Evolutionary conservation across 2,888 invertebrate genomes (phyloP), one percentile per base, ranked within the genome.

Genomic region (Cactoblastis cactorum): DNA sequence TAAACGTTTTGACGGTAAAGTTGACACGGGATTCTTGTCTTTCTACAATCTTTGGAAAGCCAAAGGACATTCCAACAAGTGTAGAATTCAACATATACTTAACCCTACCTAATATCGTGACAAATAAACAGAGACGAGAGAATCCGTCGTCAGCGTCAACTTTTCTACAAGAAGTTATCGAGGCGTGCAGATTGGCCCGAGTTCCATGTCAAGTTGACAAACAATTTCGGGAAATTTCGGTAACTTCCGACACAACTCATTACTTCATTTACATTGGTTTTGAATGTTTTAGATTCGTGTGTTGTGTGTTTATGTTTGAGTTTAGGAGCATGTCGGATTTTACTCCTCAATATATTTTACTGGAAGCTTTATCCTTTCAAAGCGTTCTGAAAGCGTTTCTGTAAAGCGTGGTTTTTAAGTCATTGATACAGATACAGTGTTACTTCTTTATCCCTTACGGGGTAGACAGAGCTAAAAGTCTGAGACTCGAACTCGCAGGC

Each of bases 261-360:
- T 38, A 38, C 19, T 17, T 37, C 37, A 37, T 37, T 37, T 37
- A 37, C 37, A 37, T 37, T 37, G 37, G 15, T 17, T 37, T 37
- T 11, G 37, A 37, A 17, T 19, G 38, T 38, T 38, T 38, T 11
- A n/a, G 19, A 11, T 38, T 19, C 38, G n/a, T n/a, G 19, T 38
- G 18, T 37, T 1, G 11, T 18, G 3, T 37, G 6, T 8, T 6
- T 12, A 12, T 41, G 5, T 3, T 24, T 12, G 28, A 22, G 18
- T 2, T 17, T 12, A 34, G n/a, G n/a, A n/a, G n/a, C n/a, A 14
- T 35, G n/a, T 35, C 12, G 38, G n/a, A 19, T 38, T 11, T n/a
- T 28, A 9, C 9, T 28, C n/a, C n/a, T n/a, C n/a, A n/a, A n/a
- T n/a, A n/a, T n/a, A n/a, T n/a, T n/a, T n/a, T n/a, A n/a, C n/a